Evolutionary conservation across 2,888 invertebrate genomes (phyloP).

Genomic region (Pyrgus malvae): DNA sequence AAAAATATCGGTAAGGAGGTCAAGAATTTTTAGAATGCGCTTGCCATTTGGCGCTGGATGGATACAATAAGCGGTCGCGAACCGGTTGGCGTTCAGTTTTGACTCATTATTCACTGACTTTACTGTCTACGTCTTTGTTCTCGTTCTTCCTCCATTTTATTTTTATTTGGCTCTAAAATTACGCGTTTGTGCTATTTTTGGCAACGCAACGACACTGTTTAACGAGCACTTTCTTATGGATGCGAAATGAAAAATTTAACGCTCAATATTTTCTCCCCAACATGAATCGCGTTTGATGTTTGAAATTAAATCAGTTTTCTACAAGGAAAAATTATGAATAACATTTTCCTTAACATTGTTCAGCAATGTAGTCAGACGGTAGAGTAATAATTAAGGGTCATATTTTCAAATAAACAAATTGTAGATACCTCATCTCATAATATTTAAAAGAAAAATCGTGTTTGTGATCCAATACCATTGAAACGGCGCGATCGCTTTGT

Average conservation of each 20-base stretch:
- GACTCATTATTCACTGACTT: constrained; percentile 24
- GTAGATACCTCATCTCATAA: too few species aligned
- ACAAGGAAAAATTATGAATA: too few species aligned
- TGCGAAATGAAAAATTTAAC: not conserved
- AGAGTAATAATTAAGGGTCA: too few species aligned
- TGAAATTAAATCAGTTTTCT: too few species aligned
- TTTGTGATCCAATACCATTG: too few species aligned
- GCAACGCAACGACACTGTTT: constrained; percentile 22
- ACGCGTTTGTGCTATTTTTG: constrained; percentile 30
- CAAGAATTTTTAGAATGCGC: constrained; percentile 31
- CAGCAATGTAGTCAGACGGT: too few species aligned
- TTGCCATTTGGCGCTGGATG: constrained; percentile 15
- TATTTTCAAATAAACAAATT: too few species aligned
- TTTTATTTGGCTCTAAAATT: constrained; percentile 26
- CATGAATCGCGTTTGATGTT: not conserved
- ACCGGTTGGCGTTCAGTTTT: constrained; percentile 18
- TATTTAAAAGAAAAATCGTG: too few species aligned
- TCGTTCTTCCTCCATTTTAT: constrained; percentile 20
- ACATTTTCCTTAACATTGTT: too few species aligned
- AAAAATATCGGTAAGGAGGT: constrained; percentile 30
- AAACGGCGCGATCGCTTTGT: too few species aligned
- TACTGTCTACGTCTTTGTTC: not conserved
- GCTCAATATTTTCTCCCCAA: not conserved
- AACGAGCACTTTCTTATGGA: constrained; percentile 2
- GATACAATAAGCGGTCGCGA: constrained; percentile 19